Percentiles rank a stretch among this genome's conserved stretches.
Conservation (phyloP, 2,113 vertebrate species). For the Glareola pratincola region DNA sequence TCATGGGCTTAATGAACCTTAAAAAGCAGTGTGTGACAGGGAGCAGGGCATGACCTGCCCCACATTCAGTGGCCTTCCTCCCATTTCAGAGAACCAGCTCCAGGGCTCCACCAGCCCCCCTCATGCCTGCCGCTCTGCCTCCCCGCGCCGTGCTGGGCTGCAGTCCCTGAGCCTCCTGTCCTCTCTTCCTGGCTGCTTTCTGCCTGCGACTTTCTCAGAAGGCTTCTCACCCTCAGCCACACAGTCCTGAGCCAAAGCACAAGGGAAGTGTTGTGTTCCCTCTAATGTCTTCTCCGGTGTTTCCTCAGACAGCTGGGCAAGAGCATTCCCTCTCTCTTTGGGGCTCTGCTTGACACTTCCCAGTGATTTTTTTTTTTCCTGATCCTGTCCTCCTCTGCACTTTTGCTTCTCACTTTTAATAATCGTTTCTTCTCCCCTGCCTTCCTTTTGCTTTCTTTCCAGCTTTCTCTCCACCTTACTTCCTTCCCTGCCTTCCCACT, state of each 20-base stretch:
- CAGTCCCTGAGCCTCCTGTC: not conserved
- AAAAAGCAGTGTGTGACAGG: not conserved
- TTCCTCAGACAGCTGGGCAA: not conserved
- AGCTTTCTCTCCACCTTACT: not conserved
- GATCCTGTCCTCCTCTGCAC: not conserved
- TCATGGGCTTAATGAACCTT: not conserved
- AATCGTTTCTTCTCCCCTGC: not conserved
- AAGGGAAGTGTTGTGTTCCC: not conserved
- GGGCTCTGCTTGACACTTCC: not conserved
- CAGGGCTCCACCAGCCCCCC: not conserved
- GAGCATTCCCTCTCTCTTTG: not conserved
- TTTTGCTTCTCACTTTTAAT: not conserved
- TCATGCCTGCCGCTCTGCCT: not conserved
- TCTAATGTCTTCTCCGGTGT: not conserved
- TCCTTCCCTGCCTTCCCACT: not conserved
- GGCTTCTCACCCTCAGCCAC: not conserved
- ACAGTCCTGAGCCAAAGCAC: not conserved
- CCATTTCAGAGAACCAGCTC: not conserved
- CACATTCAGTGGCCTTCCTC: not conserved
- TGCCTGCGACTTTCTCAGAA: not conserved
- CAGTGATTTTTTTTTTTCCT: not conserved
- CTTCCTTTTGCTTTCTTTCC: not conserved
- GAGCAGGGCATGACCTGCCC: not conserved
- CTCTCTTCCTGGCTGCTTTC: not conserved
- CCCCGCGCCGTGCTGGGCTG: not conserved